Evolutionary conservation across 2,888 invertebrate species (phyloP).

Genomic region (Parapristionchus giblindavisi): DNA sequence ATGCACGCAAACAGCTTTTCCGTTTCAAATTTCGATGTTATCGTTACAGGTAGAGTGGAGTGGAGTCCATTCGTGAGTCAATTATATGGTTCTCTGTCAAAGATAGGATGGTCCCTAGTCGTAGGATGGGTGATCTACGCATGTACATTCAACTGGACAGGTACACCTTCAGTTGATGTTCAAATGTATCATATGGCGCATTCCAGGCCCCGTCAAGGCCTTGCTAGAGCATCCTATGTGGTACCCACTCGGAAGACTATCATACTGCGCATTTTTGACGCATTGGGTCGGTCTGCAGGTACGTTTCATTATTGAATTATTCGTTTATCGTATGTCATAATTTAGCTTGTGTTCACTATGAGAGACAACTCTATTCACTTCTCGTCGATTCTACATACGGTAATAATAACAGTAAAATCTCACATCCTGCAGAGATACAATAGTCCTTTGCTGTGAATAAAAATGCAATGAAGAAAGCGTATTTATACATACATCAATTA

Average conservation of each 20-base stretch:
- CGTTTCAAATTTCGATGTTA: no score
- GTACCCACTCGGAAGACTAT: constrained; percentile 86
- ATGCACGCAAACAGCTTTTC: no score
- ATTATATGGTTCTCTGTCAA: constrained; percentile 28
- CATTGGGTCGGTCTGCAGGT: constrained; percentile 40
- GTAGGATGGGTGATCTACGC: constrained; percentile 72
- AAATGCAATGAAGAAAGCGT: no score
- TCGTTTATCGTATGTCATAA: no score
- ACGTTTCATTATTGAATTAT: not conserved
- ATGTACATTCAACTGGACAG: constrained; percentile 71
- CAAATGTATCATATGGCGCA: not conserved
- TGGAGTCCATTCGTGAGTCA: not conserved
- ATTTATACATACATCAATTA: not conserved
- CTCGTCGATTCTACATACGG: constrained; percentile 7
- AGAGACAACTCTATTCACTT: constrained; percentile 15
- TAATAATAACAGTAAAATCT: not conserved
- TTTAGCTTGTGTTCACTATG: no score
- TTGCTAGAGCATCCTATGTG: constrained; percentile 83
- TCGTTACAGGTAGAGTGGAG: not conserved
- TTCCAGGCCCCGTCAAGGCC: constrained; percentile 75
- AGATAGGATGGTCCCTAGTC: constrained; percentile 70
- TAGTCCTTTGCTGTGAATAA: no score
- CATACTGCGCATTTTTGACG: constrained; percentile 87
- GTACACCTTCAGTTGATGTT: constrained; percentile 50
- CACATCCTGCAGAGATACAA: no score